phyloP scores from a whole-genome alignment of 1,140 invertebrate genomes.

The Cardiocondyla obscurior region DNA sequence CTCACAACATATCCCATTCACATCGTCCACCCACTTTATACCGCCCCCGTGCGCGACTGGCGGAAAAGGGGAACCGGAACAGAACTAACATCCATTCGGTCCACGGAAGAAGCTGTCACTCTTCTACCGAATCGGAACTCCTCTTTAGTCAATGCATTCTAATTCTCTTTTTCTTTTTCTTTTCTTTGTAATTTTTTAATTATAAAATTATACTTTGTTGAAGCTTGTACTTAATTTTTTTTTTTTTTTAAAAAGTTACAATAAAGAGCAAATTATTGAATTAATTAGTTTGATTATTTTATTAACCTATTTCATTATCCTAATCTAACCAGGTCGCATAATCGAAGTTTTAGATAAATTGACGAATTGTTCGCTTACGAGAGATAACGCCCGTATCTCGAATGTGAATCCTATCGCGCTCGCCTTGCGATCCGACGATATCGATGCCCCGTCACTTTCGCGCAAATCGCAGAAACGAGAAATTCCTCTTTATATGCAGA shows the following conservation, averaged over 20 bases:
- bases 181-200: too few species aligned
- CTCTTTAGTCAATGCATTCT: background rate
- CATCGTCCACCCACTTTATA: conserved; percentile 79
- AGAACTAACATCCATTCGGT: conserved; percentile 67
- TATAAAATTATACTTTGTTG: too few species aligned
- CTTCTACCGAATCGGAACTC: conserved; percentile 46
- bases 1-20: conserved; percentile 81
- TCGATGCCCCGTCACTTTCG: background rate
- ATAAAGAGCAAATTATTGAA: conserved; percentile 1
- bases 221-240: background rate
- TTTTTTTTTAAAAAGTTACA: background rate
- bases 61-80: conserved; percentile 63
- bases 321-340: too few species aligned
- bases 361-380: background rate
- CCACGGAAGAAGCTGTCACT: conserved; percentile 70
- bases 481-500: background rate
- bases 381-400: background rate
- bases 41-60: conserved; percentile 58
- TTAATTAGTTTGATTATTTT: conserved; percentile 31
- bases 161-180: conserved; percentile 2
- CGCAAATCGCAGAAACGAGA: background rate
- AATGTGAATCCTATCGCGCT: conserved; percentile 7
- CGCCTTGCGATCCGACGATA: background rate
- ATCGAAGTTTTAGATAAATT: conserved; percentile 36
- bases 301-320: conserved; percentile 50